Evolutionary conservation across 2,797 vertebrate genomes (phyloP).

Genomic region (Malurus splendens): DNA sequence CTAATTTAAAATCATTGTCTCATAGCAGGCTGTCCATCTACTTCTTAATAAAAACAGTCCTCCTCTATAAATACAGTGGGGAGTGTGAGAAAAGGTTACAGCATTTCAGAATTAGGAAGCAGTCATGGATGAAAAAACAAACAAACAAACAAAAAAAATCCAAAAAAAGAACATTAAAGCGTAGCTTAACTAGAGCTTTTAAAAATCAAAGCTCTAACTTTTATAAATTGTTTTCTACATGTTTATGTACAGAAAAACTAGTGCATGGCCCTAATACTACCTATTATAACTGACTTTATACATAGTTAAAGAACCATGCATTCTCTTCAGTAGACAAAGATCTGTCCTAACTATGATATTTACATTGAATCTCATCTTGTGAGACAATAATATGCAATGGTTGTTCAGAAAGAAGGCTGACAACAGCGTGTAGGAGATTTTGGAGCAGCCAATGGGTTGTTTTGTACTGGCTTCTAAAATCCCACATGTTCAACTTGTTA

Average conservation of each 20-base stretch:
- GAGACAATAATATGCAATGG: background rate
- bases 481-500: background rate
- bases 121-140: background rate
- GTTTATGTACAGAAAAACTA: background rate
- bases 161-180: background rate
- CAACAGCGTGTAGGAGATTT: background rate
- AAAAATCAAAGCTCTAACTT: background rate
- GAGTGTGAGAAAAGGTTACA: background rate
- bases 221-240: background rate
- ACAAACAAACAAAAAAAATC: fast-evolving
- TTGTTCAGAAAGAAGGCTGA: background rate
- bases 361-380: background rate
- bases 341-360: background rate
- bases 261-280: background rate
- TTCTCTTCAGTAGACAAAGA: background rate
- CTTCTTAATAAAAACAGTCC: background rate
- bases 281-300: background rate
- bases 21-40: background rate
- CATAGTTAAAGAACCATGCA: background rate
- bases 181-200: background rate
- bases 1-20: background rate
- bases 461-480: background rate
- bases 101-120: background rate
- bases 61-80: background rate
- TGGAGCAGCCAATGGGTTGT: background rate